Percentiles rank a stretch among this genome's conserved stretches.
phyloP scores from a whole-genome alignment of 2,797 vertebrate species.

The Danionella dracula region DNA sequence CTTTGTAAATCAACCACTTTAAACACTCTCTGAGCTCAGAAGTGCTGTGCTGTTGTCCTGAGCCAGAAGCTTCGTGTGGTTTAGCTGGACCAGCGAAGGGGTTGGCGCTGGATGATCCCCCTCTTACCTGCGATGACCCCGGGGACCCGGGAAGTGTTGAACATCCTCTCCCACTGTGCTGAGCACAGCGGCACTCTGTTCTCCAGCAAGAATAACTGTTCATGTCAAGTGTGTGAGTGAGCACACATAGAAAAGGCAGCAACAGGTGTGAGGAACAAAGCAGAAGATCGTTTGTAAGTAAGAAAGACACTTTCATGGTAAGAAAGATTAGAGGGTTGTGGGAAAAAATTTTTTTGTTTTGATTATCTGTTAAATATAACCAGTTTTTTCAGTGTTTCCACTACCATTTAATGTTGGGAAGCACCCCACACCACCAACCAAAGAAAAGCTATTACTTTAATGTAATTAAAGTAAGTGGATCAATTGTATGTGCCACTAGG shows the following conservation, averaged over 20 bases:
- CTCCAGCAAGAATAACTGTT: constrained; percentile 86
- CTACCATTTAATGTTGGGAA: too few species aligned
- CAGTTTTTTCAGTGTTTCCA: too few species aligned
- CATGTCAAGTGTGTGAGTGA: constrained; percentile 8
- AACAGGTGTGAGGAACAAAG: constrained; percentile 60
- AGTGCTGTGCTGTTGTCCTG: constrained; percentile 18
- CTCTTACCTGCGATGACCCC: constrained; percentile 92
- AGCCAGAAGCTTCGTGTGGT: constrained; percentile 20
- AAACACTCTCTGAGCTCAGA: too few species aligned
- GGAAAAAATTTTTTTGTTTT: not conserved
- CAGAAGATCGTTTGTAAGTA: constrained; percentile 55
- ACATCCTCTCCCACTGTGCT: constrained; percentile 96
- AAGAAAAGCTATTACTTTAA: too few species aligned
- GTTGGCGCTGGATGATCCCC: constrained; percentile 29
- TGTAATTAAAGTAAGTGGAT: too few species aligned
- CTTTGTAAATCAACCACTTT: not conserved
- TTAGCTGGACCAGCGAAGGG: constrained; percentile 31
- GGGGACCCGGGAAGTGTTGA: constrained; percentile 89
- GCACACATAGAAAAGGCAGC: constrained; percentile 40
- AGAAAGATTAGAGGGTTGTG: not conserved
- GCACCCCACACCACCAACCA: too few species aligned
- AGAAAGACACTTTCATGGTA: constrained; percentile 23
- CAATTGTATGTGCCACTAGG: too few species aligned
- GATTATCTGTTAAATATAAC: too few species aligned
- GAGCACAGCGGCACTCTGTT: constrained; percentile 94